phyloP scores from a whole-genome alignment of 2,113 vertebrate genomes.

The Rissa tridactyla region DNA sequence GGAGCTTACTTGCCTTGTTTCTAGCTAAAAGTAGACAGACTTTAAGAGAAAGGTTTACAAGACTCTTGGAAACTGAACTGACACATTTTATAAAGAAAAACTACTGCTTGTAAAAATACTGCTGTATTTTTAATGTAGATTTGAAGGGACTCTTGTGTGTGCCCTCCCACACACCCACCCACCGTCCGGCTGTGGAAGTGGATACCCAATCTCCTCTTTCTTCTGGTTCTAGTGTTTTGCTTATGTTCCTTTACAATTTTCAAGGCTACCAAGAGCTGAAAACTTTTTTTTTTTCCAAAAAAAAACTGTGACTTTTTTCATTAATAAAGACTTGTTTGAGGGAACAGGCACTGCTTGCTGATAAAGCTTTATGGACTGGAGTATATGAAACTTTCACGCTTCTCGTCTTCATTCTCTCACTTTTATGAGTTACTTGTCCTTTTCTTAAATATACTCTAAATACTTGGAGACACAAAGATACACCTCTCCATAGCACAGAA shows the following conservation, averaged over 20 bases:
- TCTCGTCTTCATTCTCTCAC: neutral
- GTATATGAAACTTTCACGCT: neutral
- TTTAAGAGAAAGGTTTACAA: neutral
- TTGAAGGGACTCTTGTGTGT: neutral
- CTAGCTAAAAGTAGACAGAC: neutral
- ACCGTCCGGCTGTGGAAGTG: neutral
- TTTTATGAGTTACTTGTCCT: neutral
- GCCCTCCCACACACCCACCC: constrained; percentile 21
- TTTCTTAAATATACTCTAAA: neutral
- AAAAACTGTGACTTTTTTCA: neutral
- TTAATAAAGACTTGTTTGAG: neutral
- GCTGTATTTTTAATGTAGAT: neutral
- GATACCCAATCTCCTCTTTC: neutral
- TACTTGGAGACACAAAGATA: neutral
- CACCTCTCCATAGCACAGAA: neutral
- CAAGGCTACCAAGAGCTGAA: neutral
- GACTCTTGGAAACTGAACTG: neutral
- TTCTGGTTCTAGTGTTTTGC: neutral
- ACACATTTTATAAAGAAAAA: neutral
- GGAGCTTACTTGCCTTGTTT: neutral
- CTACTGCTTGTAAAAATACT: neutral
- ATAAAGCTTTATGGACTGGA: neutral
- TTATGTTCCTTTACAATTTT: neutral
- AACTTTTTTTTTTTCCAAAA: neutral
- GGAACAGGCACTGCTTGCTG: neutral